Conservation (phyloP, 2,888 invertebrate species). For the Cryptocheilus praepositus region DNA sequence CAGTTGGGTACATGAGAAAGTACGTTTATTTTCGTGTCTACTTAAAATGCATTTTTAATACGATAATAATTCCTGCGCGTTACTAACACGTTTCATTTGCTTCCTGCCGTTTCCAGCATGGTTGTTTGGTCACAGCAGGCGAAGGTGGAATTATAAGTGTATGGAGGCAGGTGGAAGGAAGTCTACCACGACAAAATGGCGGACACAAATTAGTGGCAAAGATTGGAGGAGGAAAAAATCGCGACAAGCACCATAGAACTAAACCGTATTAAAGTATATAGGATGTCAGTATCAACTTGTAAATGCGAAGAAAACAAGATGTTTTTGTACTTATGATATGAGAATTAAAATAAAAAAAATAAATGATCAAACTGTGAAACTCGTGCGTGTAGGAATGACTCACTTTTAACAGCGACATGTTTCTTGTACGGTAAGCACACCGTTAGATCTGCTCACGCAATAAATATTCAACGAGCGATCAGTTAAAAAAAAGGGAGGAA, state of each 20-base stretch:
- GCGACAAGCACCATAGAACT: conserved; percentile 63
- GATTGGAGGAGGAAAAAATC: conserved; percentile 59
- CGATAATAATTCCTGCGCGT: conserved; percentile 26
- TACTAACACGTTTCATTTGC: conserved; percentile 13
- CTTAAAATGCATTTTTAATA: conserved; percentile 12
- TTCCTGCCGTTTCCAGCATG: conserved; percentile 75
- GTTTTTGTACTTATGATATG: too few species aligned
- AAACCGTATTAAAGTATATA: conserved; percentile 64
- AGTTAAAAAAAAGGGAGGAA: too few species aligned
- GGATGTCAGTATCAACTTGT: conserved; percentile 25
- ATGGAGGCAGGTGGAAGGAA: conserved; percentile 76
- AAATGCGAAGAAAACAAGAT: conserved; percentile 35
- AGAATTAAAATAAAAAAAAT: background rate
- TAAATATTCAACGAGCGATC: too few species aligned
- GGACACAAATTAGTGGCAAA: conserved; percentile 59
- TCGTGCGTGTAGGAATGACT: too few species aligned
- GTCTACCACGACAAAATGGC: conserved; percentile 43
- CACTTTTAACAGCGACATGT: too few species aligned
- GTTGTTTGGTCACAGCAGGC: conserved; percentile 82
- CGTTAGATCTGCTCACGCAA: too few species aligned
- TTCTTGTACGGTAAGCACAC: too few species aligned
- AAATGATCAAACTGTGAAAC: background rate
- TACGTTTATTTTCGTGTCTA: conserved; percentile 61
- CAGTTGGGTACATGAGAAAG: conserved; percentile 80
- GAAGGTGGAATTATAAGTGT: conserved; percentile 82